phyloP scores from a whole-genome alignment of 2,888 invertebrate genomes.

The Dyspetes luteomarginatus region DNA sequence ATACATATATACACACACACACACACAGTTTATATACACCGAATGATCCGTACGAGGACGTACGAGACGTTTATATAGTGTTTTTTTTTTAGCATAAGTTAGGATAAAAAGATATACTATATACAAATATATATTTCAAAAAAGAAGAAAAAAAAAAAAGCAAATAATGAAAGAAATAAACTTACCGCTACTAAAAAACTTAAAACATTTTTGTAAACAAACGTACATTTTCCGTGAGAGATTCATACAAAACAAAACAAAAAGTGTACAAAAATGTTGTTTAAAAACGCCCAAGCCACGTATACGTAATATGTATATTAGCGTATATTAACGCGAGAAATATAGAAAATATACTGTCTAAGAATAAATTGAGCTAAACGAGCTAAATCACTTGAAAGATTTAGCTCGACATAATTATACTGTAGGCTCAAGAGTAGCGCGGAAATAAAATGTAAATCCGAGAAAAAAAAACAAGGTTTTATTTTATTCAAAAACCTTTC shows the following conservation, averaged over 20 bases:
- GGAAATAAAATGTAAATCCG: constrained; percentile 33
- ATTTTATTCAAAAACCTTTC: neutral
- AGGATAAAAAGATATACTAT: constrained; percentile 2
- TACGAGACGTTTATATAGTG: constrained; percentile 51
- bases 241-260: constrained; percentile 10
- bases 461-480: neutral
- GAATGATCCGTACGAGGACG: constrained; percentile 31
- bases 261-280: constrained; percentile 53
- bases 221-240: constrained; percentile 25
- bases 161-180: constrained; percentile 28
- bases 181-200: constrained; percentile 1
- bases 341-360: constrained; percentile 2
- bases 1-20: constrained; percentile 46
- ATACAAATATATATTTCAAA: constrained; percentile 21
- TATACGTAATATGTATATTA: neutral
- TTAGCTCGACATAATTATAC: constrained; percentile 18
- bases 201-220: constrained; percentile 50
- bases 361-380: constrained; percentile 17
- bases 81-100: constrained; percentile 51
- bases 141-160: constrained; percentile 19
- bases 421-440: constrained; percentile 42
- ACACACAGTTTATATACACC: constrained; percentile 47
- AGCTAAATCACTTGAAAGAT: neutral
- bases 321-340: constrained; percentile 18
- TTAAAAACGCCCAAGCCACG: constrained; percentile 33